Percentiles rank a stretch among this genome's conserved stretches.
Conservation (phyloP, 2,797 vertebrate species). For the Hephaestus fuliginosus region DNA sequence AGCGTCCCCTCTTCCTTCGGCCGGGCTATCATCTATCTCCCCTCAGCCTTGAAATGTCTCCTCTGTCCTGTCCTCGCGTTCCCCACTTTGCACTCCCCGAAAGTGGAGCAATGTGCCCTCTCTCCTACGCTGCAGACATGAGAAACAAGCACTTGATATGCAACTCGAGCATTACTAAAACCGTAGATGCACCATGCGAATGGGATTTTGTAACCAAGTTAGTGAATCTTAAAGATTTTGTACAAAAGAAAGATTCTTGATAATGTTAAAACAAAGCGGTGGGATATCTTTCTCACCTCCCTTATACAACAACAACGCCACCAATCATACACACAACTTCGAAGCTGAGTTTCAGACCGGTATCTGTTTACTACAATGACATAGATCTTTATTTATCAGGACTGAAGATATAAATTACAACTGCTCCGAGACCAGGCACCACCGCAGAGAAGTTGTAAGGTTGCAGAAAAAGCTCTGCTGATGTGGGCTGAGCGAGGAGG, state of each 20-base stretch:
- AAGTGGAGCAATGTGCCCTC: conserved; percentile 77
- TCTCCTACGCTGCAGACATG: conserved; percentile 55
- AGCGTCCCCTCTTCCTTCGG: conserved; percentile 54
- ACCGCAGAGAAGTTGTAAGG: neutral
- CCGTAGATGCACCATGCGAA: neutral
- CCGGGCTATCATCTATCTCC: conserved; percentile 73
- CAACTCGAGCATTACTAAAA: conserved; percentile 32
- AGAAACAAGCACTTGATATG: conserved; percentile 18
- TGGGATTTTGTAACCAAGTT: neutral
- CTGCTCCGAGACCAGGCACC: neutral
- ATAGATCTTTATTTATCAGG: neutral
- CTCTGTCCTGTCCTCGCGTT: conserved; percentile 66
- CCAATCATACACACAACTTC: neutral
- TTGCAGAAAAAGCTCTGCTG: neutral
- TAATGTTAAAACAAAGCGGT: neutral
- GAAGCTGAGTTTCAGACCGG: conserved; percentile 15
- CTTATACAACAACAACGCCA: neutral
- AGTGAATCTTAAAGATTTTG: neutral
- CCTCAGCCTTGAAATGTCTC: conserved; percentile 80
- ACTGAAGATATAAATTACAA: neutral
- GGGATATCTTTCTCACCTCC: neutral
- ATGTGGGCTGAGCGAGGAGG: conserved; percentile 5
- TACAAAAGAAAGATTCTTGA: conserved; percentile 7
- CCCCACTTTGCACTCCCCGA: conserved; percentile 60
- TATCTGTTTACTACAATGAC: neutral